phyloP scores from a whole-genome alignment of 2,113 vertebrate species.

The Takifugu flavidus region DNA sequence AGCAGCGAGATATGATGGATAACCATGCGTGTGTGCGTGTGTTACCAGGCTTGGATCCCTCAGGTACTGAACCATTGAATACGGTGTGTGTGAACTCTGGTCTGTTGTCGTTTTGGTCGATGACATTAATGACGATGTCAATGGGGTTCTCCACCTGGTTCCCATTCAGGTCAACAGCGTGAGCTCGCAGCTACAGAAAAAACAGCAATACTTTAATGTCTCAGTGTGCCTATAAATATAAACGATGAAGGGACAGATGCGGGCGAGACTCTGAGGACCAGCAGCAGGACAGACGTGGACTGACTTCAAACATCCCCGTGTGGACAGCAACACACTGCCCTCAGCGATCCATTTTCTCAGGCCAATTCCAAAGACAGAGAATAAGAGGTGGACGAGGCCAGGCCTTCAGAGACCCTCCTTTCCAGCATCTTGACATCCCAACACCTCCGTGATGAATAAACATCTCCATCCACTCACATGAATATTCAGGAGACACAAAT shows the following conservation, averaged over 20 bases:
- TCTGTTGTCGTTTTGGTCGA: constrained; percentile 97
- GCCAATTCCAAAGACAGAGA: neutral
- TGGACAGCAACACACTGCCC: no score
- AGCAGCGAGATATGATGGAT: constrained; percentile 3
- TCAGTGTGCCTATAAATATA: no score
- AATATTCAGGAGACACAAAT: constrained; percentile 62
- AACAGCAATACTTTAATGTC: constrained; percentile 16
- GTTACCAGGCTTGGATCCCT: constrained; percentile 93
- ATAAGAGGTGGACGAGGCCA: no score
- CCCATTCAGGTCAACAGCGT: constrained; percentile 95
- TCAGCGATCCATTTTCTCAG: no score
- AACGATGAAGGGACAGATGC: no score
- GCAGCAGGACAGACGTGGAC: no score
- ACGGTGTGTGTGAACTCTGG: constrained; percentile 91
- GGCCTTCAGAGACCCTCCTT: no score
- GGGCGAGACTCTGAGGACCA: no score
- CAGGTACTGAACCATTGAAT: constrained; percentile 93
- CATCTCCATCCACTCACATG: constrained; percentile 57
- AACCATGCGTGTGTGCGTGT: constrained; percentile 2
- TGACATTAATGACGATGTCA: constrained; percentile 97
- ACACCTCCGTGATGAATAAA: constrained; percentile 52
- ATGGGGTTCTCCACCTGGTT: constrained; percentile 98
- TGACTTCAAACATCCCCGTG: no score
- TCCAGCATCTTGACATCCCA: neutral
- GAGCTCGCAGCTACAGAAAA: constrained; percentile 83